A percentile compares a stretch with the other conserved stretches of the same genome.
Conservation (phyloP, 2,888 invertebrate species). For the Drosophila borborema region DNA sequence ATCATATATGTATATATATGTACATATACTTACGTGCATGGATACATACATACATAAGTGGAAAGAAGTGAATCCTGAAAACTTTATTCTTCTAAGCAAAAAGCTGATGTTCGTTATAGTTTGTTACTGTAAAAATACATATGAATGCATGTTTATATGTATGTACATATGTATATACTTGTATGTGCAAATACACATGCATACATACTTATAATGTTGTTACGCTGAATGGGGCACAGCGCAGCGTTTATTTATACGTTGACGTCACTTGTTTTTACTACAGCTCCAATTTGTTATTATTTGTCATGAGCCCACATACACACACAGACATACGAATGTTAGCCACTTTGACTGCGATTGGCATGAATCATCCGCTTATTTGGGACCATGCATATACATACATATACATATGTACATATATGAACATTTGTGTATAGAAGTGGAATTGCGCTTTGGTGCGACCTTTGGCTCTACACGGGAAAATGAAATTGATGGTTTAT, state of each 20-base stretch:
- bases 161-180: neutral
- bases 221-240: slow-evolving; percentile 16
- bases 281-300: slow-evolving; percentile 52
- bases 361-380: slow-evolving; percentile 69
- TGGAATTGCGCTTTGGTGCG: slow-evolving; percentile 17
- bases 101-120: neutral
- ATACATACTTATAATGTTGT: neutral
- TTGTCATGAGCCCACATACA: slow-evolving; percentile 38
- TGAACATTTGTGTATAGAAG: neutral
- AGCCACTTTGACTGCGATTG: slow-evolving; percentile 28
- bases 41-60: neutral
- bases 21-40: neutral
- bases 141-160: neutral
- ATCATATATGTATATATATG: neutral
- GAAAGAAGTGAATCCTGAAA: neutral
- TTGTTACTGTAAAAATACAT: too few species aligned
- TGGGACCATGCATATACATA: slow-evolving; percentile 57
- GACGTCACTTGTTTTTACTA: slow-evolving; percentile 73
- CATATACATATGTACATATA: slow-evolving; percentile 28
- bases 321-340: neutral
- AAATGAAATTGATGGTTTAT: slow-evolving; percentile 15
- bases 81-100: neutral
- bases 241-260: slow-evolving; percentile 50
- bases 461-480: slow-evolving; percentile 10
- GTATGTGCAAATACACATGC: too few species aligned